A percentile compares a stretch with the other conserved stretches of the same genome.
phyloP scores from a whole-genome alignment of 2,113 vertebrate genomes.

The Junco hyemalis region DNA sequence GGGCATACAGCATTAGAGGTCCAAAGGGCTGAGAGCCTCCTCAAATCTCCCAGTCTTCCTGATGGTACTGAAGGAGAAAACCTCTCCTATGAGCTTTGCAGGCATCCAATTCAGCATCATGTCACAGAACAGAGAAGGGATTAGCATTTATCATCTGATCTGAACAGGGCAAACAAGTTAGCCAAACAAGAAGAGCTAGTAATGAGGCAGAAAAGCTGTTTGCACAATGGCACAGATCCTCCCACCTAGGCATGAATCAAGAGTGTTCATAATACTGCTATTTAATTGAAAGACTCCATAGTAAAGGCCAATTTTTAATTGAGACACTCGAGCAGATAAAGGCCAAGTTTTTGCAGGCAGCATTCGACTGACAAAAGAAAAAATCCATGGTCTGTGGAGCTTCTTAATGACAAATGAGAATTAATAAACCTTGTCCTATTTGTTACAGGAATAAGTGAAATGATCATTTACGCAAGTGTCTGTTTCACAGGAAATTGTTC shows the following conservation, averaged over 20 bases:
- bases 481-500: background rate
- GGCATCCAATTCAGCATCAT: background rate
- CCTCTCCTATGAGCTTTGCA: background rate
- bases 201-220: slow-evolving; percentile 31
- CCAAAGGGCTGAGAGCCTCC: background rate
- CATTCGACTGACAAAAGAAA: background rate
- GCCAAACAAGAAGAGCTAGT: slow-evolving; percentile 6
- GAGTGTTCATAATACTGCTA: background rate
- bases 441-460: background rate
- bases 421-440: background rate
- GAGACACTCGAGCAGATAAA: background rate
- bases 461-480: background rate
- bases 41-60: background rate
- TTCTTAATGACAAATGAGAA: background rate
- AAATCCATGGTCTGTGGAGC: background rate
- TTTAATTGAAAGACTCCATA: background rate
- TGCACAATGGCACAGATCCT: background rate
- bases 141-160: background rate
- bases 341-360: background rate
- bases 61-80: background rate
- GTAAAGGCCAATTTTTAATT: background rate
- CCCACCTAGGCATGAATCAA: background rate
- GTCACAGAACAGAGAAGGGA: background rate
- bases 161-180: background rate
- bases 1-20: background rate